Conservation (phyloP, 2,113 vertebrate genomes). For the Ascaphus truei region DNA sequence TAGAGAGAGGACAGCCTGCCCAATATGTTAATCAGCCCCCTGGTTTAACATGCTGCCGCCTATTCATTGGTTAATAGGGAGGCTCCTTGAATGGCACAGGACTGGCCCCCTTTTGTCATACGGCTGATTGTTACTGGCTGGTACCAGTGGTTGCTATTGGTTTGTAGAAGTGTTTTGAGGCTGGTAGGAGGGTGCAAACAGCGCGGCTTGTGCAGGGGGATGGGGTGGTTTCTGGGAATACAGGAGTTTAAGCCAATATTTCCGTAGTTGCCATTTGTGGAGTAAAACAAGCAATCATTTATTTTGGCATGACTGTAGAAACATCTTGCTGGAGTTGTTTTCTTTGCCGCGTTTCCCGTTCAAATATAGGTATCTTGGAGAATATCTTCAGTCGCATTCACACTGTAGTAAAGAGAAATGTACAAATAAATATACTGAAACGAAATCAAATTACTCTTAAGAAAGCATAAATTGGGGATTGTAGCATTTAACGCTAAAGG, state of each 20-base stretch:
- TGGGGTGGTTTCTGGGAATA: background rate
- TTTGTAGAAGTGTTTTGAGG: background rate
- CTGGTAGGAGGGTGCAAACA: background rate
- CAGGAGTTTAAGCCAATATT: constrained; percentile 1
- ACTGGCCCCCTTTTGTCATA: constrained; percentile 2
- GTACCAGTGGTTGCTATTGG: background rate
- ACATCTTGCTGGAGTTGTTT: no score
- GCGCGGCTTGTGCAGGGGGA: background rate
- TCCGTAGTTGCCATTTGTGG: constrained; percentile 15
- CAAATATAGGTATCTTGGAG: no score
- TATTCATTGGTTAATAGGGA: background rate
- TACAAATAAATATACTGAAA: no score
- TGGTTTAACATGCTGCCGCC: background rate
- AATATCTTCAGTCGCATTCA: no score
- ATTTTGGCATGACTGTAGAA: no score
- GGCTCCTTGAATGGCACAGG: background rate
- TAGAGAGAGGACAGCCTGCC: background rate
- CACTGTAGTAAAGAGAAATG: no score
- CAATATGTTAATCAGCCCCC: background rate
- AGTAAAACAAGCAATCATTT: background rate
- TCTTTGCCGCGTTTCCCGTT: no score
- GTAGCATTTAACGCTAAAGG: no score
- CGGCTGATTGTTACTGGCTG: constrained; percentile 15
- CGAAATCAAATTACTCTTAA: no score
- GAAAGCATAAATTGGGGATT: no score